A percentile compares a stretch with the other conserved stretches of the same genome.
These are phyloP conservation scores for Rhabdomys pumilio DNA, from an alignment of 2,797 vertebrate species.

Conservation along the genomic window DNA sequence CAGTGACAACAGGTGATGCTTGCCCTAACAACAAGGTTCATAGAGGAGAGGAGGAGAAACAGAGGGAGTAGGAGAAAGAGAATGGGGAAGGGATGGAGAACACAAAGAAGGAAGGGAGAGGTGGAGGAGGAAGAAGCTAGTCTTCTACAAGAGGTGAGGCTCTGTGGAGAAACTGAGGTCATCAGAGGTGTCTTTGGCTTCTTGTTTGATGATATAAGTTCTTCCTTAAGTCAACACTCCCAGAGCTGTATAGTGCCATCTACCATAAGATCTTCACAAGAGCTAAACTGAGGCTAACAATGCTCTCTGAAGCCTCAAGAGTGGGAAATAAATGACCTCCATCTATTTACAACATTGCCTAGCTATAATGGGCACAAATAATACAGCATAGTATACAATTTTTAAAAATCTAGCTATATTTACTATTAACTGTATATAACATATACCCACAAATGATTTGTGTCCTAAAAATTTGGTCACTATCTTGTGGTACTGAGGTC, in stretches of 20 bases:
- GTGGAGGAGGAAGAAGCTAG: neutral
- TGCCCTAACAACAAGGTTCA: neutral
- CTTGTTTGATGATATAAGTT: neutral
- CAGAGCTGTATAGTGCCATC: neutral
- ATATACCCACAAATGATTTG: neutral
- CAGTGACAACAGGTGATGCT: neutral
- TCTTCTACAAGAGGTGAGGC: neutral
- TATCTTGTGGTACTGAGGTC: neutral
- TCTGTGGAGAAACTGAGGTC: neutral
- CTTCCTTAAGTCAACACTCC: neutral
- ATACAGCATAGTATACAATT: neutral
- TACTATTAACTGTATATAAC: neutral
- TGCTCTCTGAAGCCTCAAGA: neutral
- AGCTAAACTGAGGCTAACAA: neutral
- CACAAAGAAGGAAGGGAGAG: neutral
- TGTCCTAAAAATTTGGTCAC: neutral
- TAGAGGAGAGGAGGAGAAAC: neutral
- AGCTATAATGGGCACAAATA: neutral
- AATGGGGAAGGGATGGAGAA: neutral
- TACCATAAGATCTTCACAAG: neutral
- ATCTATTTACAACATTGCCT: neutral
- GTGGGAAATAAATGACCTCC: neutral
- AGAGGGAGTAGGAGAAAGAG: neutral
- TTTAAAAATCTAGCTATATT: slow-evolving; percentile 11
- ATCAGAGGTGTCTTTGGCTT: neutral